phyloP scores from a whole-genome alignment of 2,113 vertebrate species.

The Amia ocellicauda region DNA sequence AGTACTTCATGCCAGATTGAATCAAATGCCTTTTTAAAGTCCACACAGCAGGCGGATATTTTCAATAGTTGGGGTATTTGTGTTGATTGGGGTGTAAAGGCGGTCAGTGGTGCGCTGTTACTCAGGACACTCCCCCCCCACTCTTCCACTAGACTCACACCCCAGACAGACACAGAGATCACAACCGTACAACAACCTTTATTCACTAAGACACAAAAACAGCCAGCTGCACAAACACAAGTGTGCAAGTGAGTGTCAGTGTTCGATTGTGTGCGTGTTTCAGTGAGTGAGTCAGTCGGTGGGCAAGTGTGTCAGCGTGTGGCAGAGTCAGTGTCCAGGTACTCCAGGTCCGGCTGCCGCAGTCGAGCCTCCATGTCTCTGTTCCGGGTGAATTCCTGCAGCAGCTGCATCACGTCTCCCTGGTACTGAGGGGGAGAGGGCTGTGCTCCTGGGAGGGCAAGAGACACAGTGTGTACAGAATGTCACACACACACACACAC shows the following conservation, averaged over 20 bases:
- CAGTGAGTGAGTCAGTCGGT: constrained; percentile 45
- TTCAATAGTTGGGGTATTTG: no score
- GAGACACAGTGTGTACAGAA: constrained; percentile 40
- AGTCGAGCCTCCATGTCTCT: constrained; percentile 71
- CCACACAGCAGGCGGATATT: no score
- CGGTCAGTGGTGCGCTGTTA: no score
- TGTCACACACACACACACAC: neutral
- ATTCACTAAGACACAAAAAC: no score
- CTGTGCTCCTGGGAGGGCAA: constrained; percentile 51
- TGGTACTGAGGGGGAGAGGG: constrained; percentile 63
- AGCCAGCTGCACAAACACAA: no score
- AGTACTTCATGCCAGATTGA: no score
- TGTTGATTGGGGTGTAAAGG: no score
- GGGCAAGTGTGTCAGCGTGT: constrained; percentile 34
- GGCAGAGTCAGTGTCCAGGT: constrained; percentile 58
- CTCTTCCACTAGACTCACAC: no score
- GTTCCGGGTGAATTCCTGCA: constrained; percentile 89
- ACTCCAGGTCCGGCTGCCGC: constrained; percentile 64
- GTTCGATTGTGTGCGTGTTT: neutral
- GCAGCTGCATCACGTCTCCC: constrained; percentile 75
- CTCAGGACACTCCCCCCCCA: no score
- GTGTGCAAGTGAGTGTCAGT: neutral
- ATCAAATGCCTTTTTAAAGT: no score
- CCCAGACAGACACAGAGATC: no score
- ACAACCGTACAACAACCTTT: no score